Evolutionary conservation across 2,797 vertebrate genomes (phyloP), one percentile per base, ranked within the genome.

Genomic region (Protosalanx chinensis): DNA sequence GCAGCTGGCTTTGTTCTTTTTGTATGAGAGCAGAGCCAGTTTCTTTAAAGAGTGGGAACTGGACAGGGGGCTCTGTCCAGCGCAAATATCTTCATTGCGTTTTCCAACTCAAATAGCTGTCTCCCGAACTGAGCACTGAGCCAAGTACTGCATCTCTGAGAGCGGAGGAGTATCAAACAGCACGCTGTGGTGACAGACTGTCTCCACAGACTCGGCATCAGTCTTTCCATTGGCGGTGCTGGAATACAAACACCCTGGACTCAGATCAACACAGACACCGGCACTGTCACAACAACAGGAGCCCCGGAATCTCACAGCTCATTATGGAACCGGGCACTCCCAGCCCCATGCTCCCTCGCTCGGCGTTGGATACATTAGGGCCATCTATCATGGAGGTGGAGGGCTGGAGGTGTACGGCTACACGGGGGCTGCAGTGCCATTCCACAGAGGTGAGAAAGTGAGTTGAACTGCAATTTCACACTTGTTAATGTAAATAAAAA

Each of bases 301-400:
- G 58, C 71, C 58, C 46, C 57, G 76, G 82, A 70, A 80, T 41
- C 67, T 77, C 61, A 32, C 81, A 87, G 84, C 80, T 85, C 81
- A 73, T 74, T 75, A 76, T 57, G 72, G 81, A 79, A 10, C 79
- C 61, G 81, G 84, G 75, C 79, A 30, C 33, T 32, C 15, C 32
- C 37, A 2, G 27, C 20, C 12, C 23, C n/a, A 3, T 3, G 8
- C 18, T 20, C 57, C 20, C 57, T 59, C 57, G 27, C 23, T n/a
- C 10, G 18, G 16, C 30, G 41, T 37, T 35, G 41, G 65, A 63
- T 35, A 59, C 56, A 32, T 13, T 59, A 27, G 57, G 56, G 41
- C 57, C 57, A 61, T 29, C 49, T 10, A 67, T 51, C 46, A 30
- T 30, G 29, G 7, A 4, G 33, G 33, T 2, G 33, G 33, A 4